These are phyloP conservation scores for Macrophya annulata DNA, from an alignment of 2,888 invertebrate species.

Conservation along the genomic window DNA sequence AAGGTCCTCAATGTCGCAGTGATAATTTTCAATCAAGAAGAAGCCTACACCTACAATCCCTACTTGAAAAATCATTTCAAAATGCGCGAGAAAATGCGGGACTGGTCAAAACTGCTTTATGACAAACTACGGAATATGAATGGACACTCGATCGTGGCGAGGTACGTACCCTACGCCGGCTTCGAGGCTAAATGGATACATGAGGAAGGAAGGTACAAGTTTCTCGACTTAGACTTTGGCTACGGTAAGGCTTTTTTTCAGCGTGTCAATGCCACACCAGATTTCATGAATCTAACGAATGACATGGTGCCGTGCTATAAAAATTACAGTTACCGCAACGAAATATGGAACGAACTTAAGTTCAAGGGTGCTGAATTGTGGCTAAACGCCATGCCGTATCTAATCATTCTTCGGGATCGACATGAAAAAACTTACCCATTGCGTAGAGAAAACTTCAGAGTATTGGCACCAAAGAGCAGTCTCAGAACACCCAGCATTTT, in stretches of 20 bases:
- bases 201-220: conserved; percentile 32
- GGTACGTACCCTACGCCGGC: conserved; percentile 35
- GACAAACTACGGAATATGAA: conserved; percentile 52
- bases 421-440: conserved; percentile 44
- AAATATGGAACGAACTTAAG: background rate
- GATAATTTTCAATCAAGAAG: background rate
- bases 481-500: conserved; percentile 40
- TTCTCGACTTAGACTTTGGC: conserved; percentile 32
- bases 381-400: background rate
- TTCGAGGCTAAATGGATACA: background rate
- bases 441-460: background rate
- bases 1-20: conserved; percentile 36
- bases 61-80: conserved; percentile 15
- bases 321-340: conserved; percentile 24
- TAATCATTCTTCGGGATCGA: background rate
- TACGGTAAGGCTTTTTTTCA: conserved; percentile 21
- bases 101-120: conserved; percentile 44
- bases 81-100: background rate
- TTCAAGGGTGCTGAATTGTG: conserved; percentile 47
- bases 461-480: conserved; percentile 48
- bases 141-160: background rate
- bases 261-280: conserved; percentile 31
- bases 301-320: background rate
- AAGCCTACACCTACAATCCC: conserved; percentile 56
- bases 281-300: conserved; percentile 2